Percentiles rank a stretch among this genome's conserved stretches.
Evolutionary conservation across 2,113 vertebrate species (phyloP).

Genomic region (Notarius quadriscutis): DNA sequence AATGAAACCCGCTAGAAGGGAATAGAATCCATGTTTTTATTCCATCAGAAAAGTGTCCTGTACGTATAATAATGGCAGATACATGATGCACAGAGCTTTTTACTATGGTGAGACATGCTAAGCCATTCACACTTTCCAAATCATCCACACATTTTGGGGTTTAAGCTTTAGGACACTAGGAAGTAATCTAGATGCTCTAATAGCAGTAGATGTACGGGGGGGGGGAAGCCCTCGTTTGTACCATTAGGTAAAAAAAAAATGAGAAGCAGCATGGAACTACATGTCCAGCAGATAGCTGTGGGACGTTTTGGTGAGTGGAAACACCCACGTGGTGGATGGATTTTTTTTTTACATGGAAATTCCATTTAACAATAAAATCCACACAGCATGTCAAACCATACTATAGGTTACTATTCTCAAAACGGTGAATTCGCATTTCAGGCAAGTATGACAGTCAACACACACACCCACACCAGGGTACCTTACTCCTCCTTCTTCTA

Average conservation of each 20-base stretch:
- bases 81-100: neutral
- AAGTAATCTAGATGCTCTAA: neutral
- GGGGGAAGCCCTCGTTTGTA: neutral
- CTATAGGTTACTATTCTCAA: neutral
- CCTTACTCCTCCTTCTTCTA: neutral
- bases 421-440: neutral
- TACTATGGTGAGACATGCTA: no score
- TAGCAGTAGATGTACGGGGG: neutral
- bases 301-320: neutral
- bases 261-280: neutral
- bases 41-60: no score
- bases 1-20: no score
- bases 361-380: neutral
- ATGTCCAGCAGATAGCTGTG: neutral
- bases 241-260: neutral
- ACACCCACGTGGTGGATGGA: neutral
- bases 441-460: neutral
- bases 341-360: neutral
- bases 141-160: neutral
- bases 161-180: neutral
- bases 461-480: constrained; percentile 46
- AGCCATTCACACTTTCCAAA: neutral
- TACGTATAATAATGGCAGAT: no score
- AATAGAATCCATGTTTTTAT: no score
- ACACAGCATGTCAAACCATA: neutral